Evolutionary conservation across 1,140 invertebrate genomes (phyloP).

Genomic region (Camponotus floridanus): DNA sequence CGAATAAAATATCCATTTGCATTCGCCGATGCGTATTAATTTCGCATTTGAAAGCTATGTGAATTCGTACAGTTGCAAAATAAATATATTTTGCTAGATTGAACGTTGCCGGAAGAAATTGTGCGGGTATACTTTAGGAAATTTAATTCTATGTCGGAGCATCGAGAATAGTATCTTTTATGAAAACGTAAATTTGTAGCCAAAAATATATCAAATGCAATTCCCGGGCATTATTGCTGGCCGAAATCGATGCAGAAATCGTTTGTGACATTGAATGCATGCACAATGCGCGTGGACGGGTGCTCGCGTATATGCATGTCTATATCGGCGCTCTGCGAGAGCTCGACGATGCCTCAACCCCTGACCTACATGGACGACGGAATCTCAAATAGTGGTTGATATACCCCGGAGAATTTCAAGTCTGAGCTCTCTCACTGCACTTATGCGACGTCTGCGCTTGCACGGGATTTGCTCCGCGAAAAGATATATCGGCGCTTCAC

Average conservation of each 20-base stretch:
- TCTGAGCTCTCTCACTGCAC: constrained; percentile 2
- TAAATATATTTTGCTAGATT: background rate
- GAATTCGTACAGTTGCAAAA: background rate
- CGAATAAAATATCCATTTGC: background rate
- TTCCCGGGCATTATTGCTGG: constrained; percentile 1
- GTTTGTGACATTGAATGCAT: constrained; percentile 42
- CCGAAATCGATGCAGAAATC: constrained; percentile 39
- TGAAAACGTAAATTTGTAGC: background rate
- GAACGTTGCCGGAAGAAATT: background rate
- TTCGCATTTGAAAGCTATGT: background rate
- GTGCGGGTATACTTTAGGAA: background rate
- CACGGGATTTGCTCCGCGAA: constrained; percentile 45
- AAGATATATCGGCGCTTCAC: constrained; percentile 47
- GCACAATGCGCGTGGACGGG: constrained; percentile 24
- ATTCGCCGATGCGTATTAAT: background rate
- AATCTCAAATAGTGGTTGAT: constrained; percentile 53
- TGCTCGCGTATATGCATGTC: background rate
- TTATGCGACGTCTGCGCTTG: constrained; percentile 8
- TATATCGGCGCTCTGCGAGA: constrained; percentile 21
- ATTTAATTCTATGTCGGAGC: background rate
- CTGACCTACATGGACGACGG: constrained; percentile 66
- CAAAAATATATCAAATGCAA: constrained; percentile 3
- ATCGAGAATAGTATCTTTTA: background rate
- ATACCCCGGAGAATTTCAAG: constrained; percentile 61
- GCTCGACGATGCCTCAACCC: constrained; percentile 55